phyloP scores from a whole-genome alignment of 2,797 vertebrate genomes.

The Nannoperca obscura region DNA sequence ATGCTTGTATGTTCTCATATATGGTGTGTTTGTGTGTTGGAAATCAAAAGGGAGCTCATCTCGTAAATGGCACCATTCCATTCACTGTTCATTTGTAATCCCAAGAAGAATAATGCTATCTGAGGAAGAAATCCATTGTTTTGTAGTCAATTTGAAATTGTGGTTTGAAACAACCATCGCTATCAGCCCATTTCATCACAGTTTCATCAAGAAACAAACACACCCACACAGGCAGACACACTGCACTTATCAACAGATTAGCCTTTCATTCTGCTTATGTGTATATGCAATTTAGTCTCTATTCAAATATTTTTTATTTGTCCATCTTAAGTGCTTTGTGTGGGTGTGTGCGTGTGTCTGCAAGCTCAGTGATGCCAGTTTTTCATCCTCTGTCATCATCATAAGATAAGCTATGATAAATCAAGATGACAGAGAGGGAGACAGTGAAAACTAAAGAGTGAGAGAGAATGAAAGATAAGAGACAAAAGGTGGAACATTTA shows the following conservation, averaged over 20 bases:
- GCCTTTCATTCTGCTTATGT: constrained; percentile 41
- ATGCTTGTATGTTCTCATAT: background rate
- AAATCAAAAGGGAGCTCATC: constrained; percentile 30
- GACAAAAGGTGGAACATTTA: background rate
- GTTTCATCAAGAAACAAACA: constrained; percentile 57
- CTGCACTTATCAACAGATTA: constrained; percentile 49
- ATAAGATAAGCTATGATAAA: constrained; percentile 39
- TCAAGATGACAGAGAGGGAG: constrained; percentile 24
- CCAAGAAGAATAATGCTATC: constrained; percentile 15
- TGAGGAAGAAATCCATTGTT: constrained; percentile 28
- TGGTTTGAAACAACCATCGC: constrained; percentile 25
- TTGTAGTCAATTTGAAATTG: constrained; percentile 37
- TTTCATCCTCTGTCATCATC: constrained; percentile 54
- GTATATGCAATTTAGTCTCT: constrained; percentile 28
- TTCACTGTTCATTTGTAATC: constrained; percentile 11
- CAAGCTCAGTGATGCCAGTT: constrained; percentile 9
- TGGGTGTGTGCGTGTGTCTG: constrained; percentile 28
- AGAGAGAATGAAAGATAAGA: constrained; percentile 13
- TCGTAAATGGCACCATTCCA: constrained; percentile 23
- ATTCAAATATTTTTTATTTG: constrained; percentile 58
- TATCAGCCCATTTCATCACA: constrained; percentile 57
- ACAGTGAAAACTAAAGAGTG: constrained; percentile 11
- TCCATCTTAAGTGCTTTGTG: constrained; percentile 34
- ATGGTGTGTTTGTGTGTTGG: background rate
- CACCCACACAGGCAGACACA: constrained; percentile 17